Evolutionary conservation across 92 coral and sea anemone species (phyloP).

Genomic region (Parazoanthus darwini): DNA sequence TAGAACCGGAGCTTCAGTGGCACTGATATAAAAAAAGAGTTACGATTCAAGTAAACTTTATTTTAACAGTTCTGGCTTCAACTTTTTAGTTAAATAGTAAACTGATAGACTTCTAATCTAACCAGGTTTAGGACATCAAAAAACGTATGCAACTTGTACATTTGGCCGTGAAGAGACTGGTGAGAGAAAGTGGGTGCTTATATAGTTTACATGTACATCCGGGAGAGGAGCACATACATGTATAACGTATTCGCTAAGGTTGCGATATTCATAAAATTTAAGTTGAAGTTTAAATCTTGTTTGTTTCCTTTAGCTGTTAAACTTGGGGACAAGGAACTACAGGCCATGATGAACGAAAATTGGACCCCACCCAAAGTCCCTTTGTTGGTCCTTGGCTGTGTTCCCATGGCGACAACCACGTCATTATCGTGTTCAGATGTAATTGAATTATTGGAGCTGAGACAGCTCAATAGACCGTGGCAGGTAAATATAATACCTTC

Average conservation of each 20-base stretch:
- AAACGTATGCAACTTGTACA: too few species aligned
- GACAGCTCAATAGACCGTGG: slow-evolving; percentile 88
- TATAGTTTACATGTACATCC: too few species aligned
- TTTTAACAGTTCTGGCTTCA: too few species aligned
- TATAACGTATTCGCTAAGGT: not conserved
- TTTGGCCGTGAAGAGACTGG: too few species aligned
- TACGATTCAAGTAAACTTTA: too few species aligned
- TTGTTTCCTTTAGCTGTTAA: slow-evolving; percentile 56
- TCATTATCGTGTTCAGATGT: slow-evolving; percentile 77
- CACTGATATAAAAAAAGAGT: too few species aligned
- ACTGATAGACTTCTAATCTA: too few species aligned
- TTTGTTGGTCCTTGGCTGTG: slow-evolving; percentile 82
- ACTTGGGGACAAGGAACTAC: slow-evolving; percentile 72
- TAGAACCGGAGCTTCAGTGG: too few species aligned
- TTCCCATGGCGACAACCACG: slow-evolving; percentile 52
- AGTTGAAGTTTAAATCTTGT: not conserved
- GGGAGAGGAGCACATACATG: not conserved
- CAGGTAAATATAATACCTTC: slow-evolving; percentile 58
- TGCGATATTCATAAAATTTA: not conserved
- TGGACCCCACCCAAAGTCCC: slow-evolving; percentile 86
- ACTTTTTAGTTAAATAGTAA: too few species aligned
- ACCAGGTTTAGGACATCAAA: too few species aligned
- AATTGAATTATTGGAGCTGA: slow-evolving; percentile 75
- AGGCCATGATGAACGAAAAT: slow-evolving; percentile 89
- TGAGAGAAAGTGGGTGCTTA: too few species aligned